Conservation (phyloP, 2,888 invertebrate species). For the Dryomyza anilis region DNA sequence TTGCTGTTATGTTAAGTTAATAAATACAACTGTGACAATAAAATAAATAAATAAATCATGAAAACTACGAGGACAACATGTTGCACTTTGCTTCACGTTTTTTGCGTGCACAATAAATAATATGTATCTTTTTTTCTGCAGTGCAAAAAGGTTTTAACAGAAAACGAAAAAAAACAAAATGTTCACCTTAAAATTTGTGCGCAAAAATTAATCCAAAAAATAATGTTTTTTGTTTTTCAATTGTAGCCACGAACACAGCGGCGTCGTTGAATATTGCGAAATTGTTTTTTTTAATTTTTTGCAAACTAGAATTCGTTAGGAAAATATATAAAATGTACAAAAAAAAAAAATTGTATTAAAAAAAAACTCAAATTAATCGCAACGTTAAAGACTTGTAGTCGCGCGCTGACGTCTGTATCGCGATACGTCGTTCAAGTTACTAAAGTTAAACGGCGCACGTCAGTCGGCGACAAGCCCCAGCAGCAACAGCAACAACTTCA, state of each 20-base stretch:
- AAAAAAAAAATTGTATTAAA: neutral
- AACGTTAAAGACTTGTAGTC: neutral
- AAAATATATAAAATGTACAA: neutral
- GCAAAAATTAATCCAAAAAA: no score
- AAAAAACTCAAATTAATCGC: neutral
- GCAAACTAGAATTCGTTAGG: no score
- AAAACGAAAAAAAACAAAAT: no score
- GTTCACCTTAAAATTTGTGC: no score
- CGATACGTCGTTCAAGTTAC: conserved; percentile 55
- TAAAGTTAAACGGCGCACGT: conserved; percentile 39
- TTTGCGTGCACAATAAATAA: no score
- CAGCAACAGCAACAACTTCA: conserved; percentile 6
- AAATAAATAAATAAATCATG: neutral
- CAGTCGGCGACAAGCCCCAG: conserved; percentile 29
- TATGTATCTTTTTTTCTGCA: no score
- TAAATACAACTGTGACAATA: no score
- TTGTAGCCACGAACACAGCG: neutral
- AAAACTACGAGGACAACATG: conserved; percentile 1
- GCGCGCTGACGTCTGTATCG: conserved; percentile 48
- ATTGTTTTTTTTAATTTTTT: no score
- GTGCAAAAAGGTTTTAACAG: no score
- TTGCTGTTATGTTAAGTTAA: neutral
- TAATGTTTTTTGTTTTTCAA: neutral
- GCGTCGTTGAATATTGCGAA: no score
- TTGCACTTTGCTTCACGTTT: no score